Percentiles rank a stretch among this genome's conserved stretches.
These are phyloP conservation scores for Pseudomugil gertrudae DNA, from an alignment of 2,797 vertebrate genomes.

Conservation along the genomic window DNA sequence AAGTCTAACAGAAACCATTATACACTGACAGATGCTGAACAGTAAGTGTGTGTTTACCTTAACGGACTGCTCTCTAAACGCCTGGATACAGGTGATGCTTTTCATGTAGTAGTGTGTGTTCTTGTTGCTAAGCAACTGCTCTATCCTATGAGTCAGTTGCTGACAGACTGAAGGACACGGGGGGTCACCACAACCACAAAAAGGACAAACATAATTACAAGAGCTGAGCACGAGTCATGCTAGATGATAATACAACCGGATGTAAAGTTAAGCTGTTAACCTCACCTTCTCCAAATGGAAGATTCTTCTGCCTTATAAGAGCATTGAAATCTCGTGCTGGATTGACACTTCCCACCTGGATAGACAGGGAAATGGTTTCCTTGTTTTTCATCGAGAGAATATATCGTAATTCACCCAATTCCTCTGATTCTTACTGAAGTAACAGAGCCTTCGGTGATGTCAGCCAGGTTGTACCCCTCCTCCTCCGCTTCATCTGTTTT, in stretches of 20 bases:
- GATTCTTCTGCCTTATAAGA: constrained; percentile 86
- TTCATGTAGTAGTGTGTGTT: constrained; percentile 91
- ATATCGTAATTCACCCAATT: constrained; percentile 18
- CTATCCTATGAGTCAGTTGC: constrained; percentile 89
- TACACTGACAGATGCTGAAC: constrained; percentile 9
- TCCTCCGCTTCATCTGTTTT: constrained; percentile 84
- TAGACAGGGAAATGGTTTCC: constrained; percentile 12
- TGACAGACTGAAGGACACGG: constrained; percentile 84
- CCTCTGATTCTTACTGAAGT: constrained; percentile 85
- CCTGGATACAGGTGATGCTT: constrained; percentile 89
- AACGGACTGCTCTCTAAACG: constrained; percentile 90
- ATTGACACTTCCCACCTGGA: constrained; percentile 93
- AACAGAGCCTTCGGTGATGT: constrained; percentile 86
- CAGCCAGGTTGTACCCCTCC: constrained; percentile 81
- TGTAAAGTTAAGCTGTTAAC: constrained; percentile 11
- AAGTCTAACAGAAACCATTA: constrained; percentile 10
- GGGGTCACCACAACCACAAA: constrained; percentile 65
- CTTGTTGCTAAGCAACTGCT: constrained; percentile 92
- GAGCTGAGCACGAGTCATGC: constrained; percentile 33
- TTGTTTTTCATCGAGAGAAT: too few species aligned
- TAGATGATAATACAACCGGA: constrained; percentile 7
- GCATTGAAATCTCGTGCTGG: constrained; percentile 88
- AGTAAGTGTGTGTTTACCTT: constrained; percentile 83
- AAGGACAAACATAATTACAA: constrained; percentile 59
- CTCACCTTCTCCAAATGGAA: constrained; percentile 90